A percentile compares a stretch with the other conserved stretches of the same genome.
phyloP scores from a whole-genome alignment of 2,888 invertebrate genomes.

The Phasia obesa region DNA sequence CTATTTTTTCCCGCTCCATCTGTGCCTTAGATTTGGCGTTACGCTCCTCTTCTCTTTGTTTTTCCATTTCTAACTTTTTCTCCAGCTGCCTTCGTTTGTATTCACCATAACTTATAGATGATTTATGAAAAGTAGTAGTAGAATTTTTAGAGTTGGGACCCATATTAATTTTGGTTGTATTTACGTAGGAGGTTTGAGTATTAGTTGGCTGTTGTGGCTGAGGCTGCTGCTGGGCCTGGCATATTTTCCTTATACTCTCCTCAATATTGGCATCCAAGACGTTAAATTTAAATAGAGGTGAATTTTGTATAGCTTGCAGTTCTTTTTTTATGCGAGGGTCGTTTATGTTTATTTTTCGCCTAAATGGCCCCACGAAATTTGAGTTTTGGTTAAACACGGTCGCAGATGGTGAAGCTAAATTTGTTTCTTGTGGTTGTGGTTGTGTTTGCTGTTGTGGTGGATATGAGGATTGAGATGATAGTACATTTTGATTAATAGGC shows the following conservation, averaged over 20 bases:
- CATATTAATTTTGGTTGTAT: not conserved
- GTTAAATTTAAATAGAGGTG: slow-evolving; percentile 30
- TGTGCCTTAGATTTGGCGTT: slow-evolving; percentile 24
- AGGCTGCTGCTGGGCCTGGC: not conserved
- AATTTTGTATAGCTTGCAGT: slow-evolving; percentile 60
- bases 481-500: not conserved
- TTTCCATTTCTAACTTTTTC: slow-evolving; percentile 40
- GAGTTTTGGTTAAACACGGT: not conserved
- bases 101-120: slow-evolving; percentile 66
- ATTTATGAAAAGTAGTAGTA: not conserved
- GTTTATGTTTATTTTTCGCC: slow-evolving; percentile 61
- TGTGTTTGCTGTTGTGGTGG: not conserved
- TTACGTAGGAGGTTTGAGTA: not conserved
- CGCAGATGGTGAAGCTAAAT: not conserved
- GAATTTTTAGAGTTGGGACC: not conserved
- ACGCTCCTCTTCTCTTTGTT: slow-evolving; percentile 20
- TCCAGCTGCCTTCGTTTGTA: slow-evolving; percentile 66
- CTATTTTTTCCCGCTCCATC: slow-evolving; percentile 5
- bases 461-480: not conserved
- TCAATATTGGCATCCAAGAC: slow-evolving; percentile 5
- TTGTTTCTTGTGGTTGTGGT: too few species aligned
- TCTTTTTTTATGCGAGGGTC: slow-evolving; percentile 70
- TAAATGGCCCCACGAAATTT: not conserved
- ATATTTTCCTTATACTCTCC: slow-evolving; percentile 30
- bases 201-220: not conserved